Conservation (phyloP, 2,797 vertebrate genomes). For the Diceros bicornis region DNA sequence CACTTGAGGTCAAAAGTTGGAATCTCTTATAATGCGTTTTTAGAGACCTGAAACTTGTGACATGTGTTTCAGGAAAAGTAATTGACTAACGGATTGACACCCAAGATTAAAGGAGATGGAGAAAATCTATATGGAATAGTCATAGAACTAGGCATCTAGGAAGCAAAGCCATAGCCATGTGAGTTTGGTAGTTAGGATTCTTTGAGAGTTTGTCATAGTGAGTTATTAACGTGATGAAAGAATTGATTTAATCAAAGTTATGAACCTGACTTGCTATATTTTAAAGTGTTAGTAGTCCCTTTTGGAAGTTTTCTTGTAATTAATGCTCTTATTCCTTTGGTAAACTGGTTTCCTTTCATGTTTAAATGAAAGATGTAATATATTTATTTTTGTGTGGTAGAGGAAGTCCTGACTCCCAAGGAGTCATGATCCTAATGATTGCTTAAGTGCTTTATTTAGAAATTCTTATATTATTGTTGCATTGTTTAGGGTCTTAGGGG, state of each 20-base stretch:
- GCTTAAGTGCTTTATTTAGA: conserved; percentile 17
- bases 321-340: conserved; percentile 13
- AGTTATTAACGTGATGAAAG: conserved; percentile 50
- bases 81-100: background rate
- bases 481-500: background rate
- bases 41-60: conserved; percentile 59
- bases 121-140: conserved; percentile 14
- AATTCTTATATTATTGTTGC: conserved; percentile 36
- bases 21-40: conserved; percentile 27
- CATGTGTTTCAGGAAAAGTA: conserved; percentile 14
- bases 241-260: conserved; percentile 3
- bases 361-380: conserved; percentile 43
- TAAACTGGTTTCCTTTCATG: conserved; percentile 23
- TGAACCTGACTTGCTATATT: background rate
- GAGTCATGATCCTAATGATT: background rate
- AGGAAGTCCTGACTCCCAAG: background rate
- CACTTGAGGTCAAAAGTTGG: conserved; percentile 60
- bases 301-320: background rate
- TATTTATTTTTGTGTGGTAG: conserved; percentile 16
- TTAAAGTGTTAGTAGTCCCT: conserved; percentile 8
- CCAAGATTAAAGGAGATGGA: conserved; percentile 20
- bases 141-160: background rate
- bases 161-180: background rate
- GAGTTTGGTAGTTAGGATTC: conserved; percentile 39
- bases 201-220: conserved; percentile 48